Evolutionary conservation across 2,888 invertebrate species (phyloP).

Genomic region (Dyspetes luteomarginatus): DNA sequence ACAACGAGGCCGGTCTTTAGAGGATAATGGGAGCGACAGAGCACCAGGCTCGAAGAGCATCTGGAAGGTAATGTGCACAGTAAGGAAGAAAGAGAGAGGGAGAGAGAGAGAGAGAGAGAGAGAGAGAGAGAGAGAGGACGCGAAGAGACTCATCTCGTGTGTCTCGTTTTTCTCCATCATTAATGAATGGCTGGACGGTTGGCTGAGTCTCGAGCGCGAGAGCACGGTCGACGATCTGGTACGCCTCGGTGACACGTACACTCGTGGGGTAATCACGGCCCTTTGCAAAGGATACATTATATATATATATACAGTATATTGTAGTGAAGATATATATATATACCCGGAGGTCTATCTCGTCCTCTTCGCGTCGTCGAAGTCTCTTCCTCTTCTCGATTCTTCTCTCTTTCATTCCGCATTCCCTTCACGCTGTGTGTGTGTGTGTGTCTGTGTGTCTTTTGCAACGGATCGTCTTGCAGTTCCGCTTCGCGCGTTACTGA

Average conservation of each 20-base stretch:
- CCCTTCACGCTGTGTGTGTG: slow-evolving; percentile 23
- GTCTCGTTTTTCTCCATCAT: slow-evolving; percentile 49
- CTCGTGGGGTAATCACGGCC: slow-evolving; percentile 56
- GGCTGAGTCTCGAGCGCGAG: slow-evolving; percentile 47
- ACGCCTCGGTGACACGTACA: slow-evolving; percentile 59
- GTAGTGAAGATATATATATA: slow-evolving; percentile 5
- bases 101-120: slow-evolving; percentile 30
- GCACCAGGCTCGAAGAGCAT: slow-evolving; percentile 40
- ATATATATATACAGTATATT: neutral
- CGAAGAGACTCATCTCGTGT: slow-evolving; percentile 4
- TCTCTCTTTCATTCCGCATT: slow-evolving; percentile 53
- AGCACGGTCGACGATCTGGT: slow-evolving; percentile 39
- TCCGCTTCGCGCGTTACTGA: slow-evolving; percentile 11
- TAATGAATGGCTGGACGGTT: slow-evolving; percentile 62
- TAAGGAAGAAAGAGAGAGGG: slow-evolving; percentile 13
- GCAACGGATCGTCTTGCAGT: slow-evolving; percentile 44
- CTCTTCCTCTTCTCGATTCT: slow-evolving; percentile 43
- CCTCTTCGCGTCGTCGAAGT: slow-evolving; percentile 35
- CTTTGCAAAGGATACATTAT: slow-evolving; percentile 24
- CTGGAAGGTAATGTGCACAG: slow-evolving; percentile 33
- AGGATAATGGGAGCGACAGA: slow-evolving; percentile 69
- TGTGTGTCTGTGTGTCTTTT: no score
- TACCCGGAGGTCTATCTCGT: slow-evolving; percentile 59
- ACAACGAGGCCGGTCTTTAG: slow-evolving; percentile 70
- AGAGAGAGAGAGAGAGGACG: slow-evolving; percentile 11